These are phyloP conservation scores for Azemiops feae DNA, from an alignment of 2,113 vertebrate species.

Conservation along the genomic window DNA sequence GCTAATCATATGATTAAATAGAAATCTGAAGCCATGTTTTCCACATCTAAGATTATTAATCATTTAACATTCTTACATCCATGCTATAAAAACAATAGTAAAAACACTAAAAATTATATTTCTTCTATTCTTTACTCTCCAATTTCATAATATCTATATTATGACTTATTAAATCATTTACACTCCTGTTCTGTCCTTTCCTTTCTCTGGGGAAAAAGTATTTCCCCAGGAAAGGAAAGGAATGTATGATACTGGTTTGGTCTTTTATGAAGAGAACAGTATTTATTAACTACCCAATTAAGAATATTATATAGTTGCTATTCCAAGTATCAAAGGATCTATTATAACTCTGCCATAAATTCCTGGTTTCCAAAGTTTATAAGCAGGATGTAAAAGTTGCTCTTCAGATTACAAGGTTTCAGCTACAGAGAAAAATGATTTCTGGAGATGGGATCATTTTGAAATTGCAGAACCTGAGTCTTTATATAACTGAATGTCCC, in stretches of 20 bases:
- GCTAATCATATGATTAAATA: not conserved
- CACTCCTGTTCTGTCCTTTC: not conserved
- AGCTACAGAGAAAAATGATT: not conserved
- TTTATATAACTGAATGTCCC: not conserved
- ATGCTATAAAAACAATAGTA: not conserved
- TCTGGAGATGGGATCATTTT: not conserved
- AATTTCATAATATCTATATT: slow-evolving; percentile 33
- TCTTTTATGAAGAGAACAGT: slow-evolving; percentile 37
- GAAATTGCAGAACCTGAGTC: not conserved
- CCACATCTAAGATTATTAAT: not conserved
- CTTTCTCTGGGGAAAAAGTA: slow-evolving; percentile 1
- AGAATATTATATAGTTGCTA: slow-evolving; percentile 36
- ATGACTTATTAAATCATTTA: slow-evolving; percentile 5
- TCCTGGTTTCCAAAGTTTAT: not conserved
- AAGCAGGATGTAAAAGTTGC: slow-evolving; percentile 29
- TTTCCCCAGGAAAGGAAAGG: not conserved
- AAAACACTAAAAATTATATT: slow-evolving; percentile 28
- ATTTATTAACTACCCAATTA: slow-evolving; percentile 54
- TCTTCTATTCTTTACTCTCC: slow-evolving; percentile 1
- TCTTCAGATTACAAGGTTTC: slow-evolving; percentile 17
- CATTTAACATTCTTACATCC: not conserved
- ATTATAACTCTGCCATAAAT: slow-evolving; percentile 25
- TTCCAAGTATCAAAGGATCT: slow-evolving; percentile 18
- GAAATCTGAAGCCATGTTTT: not conserved
- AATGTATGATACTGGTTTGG: slow-evolving; percentile 2